Evolutionary conservation across 2,888 invertebrate species (phyloP), one percentile per base, ranked within the genome.

Genomic region (Drosophila ochracea): DNA sequence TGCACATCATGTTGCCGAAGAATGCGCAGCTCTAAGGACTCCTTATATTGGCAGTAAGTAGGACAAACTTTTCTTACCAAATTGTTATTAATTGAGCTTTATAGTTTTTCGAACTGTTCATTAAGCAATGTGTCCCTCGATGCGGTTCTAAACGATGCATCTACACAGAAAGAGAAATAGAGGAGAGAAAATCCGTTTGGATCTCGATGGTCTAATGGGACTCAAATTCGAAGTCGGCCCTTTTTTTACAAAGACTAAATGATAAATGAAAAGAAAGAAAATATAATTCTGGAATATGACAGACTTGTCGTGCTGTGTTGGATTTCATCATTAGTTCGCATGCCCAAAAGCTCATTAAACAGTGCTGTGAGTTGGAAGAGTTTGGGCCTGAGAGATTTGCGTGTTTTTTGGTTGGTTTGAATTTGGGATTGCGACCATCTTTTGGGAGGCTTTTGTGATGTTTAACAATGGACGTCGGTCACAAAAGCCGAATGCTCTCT

Each of bases 41-140:
- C 71, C 54, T 73, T 66, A 57, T 52, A 73, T 68, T 59, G 68
- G 41, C 41, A 41, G 50, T 76, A 73, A 78, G 64, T 78, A 61
- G 66, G 31, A 28, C 47, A 62, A 89, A 84, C 74, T 75, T 90
- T 85, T 69, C 55, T 61, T 62, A 43, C 81, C 80, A 87, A 90
- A 87, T 87, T 89, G 90, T 90, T 87, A 87, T 89, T 91, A 90
- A 84, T 90, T 89, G 84, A 63, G 87, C 84, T 89, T 91, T 84
- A 91, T 84, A 87, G 85, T 89, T 89, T 78, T 87, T 68, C 85
- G 73, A 85, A 82, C 64, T 70, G 70, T 84, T 90, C 76, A 85
- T 89, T 82, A 82, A 66, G 66, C 78, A 78, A 78, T 76, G 68
- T 35, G 59, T 76, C 67, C 68, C 66, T 43, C 30, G 65, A 35